Conservation (phyloP, 1,140 invertebrate species). For the Battus philenor region DNA sequence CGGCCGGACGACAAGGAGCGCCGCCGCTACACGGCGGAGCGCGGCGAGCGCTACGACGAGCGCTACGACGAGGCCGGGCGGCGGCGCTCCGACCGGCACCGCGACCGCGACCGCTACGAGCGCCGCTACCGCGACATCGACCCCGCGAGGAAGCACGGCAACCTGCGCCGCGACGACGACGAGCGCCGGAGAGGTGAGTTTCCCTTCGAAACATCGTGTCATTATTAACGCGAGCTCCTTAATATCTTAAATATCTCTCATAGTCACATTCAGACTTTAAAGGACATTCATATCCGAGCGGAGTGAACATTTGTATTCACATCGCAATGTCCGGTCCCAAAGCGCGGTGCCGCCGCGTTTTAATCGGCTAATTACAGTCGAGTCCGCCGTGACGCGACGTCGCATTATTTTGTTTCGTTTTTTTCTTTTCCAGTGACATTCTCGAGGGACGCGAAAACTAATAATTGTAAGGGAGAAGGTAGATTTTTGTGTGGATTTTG, state of each 20-base stretch:
- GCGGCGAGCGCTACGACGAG: slow-evolving; percentile 54
- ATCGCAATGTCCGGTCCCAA: too few relatives aligned
- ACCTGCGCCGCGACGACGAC: slow-evolving; percentile 39
- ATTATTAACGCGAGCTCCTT: too few relatives aligned
- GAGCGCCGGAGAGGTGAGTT: slow-evolving; percentile 48
- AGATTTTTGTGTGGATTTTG: slow-evolving; percentile 20
- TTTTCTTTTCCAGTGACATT: slow-evolving; percentile 40
- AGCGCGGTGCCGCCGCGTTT: too few relatives aligned
- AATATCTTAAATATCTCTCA: too few relatives aligned
- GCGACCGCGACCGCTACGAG: slow-evolving; percentile 55
- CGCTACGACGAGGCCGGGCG: slow-evolving; percentile 44
- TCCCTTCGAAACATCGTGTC: too few relatives aligned
- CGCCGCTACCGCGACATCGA: slow-evolving; percentile 58
- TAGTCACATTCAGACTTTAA: too few relatives aligned
- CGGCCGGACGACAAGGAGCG: slow-evolving; percentile 68
- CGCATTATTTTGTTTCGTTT: slow-evolving; percentile 5
- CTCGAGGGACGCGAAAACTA: slow-evolving; percentile 30
- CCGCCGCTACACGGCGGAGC: slow-evolving; percentile 54
- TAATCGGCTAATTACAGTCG: too few relatives aligned
- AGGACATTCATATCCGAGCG: too few relatives aligned
- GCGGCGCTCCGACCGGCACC: slow-evolving; percentile 35
- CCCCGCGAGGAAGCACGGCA: slow-evolving; percentile 40
- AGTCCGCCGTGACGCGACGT: too few relatives aligned
- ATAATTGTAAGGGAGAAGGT: slow-evolving; percentile 30
- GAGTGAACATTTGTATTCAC: too few relatives aligned